Conservation (phyloP, 2,888 invertebrate species). For the Conchocele bisecta region DNA sequence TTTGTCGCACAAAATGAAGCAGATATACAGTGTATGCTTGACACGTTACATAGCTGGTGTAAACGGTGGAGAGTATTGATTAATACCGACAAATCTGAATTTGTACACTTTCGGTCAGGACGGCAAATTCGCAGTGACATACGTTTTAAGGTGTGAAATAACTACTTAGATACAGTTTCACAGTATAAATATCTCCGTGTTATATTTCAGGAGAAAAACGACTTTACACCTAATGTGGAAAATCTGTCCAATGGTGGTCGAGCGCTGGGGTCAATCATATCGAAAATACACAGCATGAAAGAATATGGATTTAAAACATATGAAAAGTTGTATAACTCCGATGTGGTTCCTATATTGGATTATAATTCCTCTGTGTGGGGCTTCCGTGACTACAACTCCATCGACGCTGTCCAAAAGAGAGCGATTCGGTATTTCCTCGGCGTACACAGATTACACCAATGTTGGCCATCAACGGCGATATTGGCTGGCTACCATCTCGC, state of each 20-base stretch:
- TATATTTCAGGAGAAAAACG: conserved; percentile 10
- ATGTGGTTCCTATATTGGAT: no score
- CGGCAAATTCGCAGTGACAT: not conserved
- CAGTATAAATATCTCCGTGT: conserved; percentile 14
- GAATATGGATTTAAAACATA: conserved; percentile 29
- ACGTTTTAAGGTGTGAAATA: conserved; percentile 14
- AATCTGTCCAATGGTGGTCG: conserved; percentile 24
- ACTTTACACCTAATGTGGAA: conserved; percentile 1
- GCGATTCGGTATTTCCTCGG: no score
- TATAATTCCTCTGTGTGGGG: no score
- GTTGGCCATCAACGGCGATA: no score
- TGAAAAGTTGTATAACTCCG: conserved; percentile 36
- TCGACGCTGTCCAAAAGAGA: no score
- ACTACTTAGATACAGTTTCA: conserved; percentile 14
- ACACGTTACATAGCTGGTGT: conserved; percentile 5
- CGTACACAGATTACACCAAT: no score
- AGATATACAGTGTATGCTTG: conserved; percentile 4
- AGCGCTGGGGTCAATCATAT: conserved; percentile 21
- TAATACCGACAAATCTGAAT: conserved; percentile 1
- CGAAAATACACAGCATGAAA: conserved; percentile 26
- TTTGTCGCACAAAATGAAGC: conserved; percentile 4
- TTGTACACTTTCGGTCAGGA: conserved; percentile 1
- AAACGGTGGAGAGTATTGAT: conserved; percentile 5
- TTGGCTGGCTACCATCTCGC: no score
- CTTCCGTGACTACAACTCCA: no score